Conservation (phyloP, 2,888 invertebrate species). For the Scaptomyza parva region DNA sequence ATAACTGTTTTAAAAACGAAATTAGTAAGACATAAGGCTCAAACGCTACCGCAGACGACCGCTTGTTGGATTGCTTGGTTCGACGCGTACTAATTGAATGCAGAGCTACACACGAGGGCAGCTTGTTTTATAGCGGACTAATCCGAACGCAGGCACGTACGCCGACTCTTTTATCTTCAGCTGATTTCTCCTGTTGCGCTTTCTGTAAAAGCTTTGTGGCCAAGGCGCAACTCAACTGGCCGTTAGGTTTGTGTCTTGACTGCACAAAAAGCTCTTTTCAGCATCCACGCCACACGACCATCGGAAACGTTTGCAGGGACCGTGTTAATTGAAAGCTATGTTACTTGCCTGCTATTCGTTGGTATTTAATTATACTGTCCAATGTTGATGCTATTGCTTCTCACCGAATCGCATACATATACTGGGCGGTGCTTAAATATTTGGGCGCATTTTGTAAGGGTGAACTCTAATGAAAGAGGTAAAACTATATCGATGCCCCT, state of each 20-base stretch:
- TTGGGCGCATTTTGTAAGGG: slow-evolving; percentile 33
- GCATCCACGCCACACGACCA: slow-evolving; percentile 43
- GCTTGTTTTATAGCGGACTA: slow-evolving; percentile 67
- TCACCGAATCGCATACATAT: slow-evolving; percentile 52
- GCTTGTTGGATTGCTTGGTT: slow-evolving; percentile 45
- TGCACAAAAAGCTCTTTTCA: slow-evolving; percentile 25
- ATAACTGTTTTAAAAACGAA: slow-evolving; percentile 16
- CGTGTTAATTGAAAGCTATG: slow-evolving; percentile 62
- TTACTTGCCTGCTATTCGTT: slow-evolving; percentile 68
- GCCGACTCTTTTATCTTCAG: slow-evolving; percentile 65
- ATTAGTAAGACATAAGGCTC: slow-evolving; percentile 26
- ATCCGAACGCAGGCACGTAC: slow-evolving; percentile 42
- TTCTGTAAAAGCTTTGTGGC: slow-evolving; percentile 58
- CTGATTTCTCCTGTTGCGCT: slow-evolving; percentile 71
- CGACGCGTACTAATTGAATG: slow-evolving; percentile 77
- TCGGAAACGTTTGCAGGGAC: slow-evolving; percentile 25
- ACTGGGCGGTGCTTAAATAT: slow-evolving; percentile 70
- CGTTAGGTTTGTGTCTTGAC: slow-evolving; percentile 51
- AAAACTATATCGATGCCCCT: slow-evolving; percentile 19
- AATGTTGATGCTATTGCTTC: slow-evolving; percentile 31
- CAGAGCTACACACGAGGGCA: slow-evolving; percentile 42
- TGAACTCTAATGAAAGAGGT: slow-evolving; percentile 47
- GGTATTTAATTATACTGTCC: slow-evolving; percentile 42
- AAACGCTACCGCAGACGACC: slow-evolving; percentile 19
- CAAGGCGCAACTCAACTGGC: slow-evolving; percentile 25